Evolutionary conservation across 2,113 vertebrate species (phyloP).

Genomic region (Centropristis striata): DNA sequence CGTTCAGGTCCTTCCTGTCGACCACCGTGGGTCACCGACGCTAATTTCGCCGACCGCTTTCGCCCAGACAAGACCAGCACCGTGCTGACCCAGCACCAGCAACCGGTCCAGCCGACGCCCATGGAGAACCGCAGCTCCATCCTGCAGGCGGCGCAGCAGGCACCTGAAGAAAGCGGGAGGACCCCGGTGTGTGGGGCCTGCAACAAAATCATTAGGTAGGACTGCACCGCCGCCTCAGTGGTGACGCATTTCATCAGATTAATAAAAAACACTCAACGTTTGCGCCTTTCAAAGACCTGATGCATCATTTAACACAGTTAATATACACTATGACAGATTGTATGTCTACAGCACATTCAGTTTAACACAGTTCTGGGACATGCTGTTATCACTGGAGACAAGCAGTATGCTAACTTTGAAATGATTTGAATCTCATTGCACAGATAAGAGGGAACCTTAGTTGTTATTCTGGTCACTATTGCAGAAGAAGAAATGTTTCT

Average conservation of each 20-base stretch:
- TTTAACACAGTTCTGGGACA: slow-evolving; percentile 45
- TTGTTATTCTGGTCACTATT: slow-evolving; percentile 45
- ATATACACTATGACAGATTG: slow-evolving; percentile 25
- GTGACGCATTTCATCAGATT: slow-evolving; percentile 10
- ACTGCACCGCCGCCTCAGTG: rapidly evolving
- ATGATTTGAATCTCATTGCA: slow-evolving; percentile 42
- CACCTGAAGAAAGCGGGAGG: slow-evolving; percentile 83
- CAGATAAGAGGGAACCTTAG: slow-evolving; percentile 26
- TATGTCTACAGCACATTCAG: slow-evolving; percentile 41
- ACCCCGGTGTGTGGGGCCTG: slow-evolving; percentile 95
- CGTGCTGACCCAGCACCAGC: slow-evolving; percentile 94
- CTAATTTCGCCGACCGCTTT: slow-evolving; percentile 93
- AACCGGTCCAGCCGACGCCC: slow-evolving; percentile 92
- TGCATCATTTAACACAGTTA: slow-evolving; percentile 21
- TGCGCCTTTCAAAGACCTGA: slow-evolving; percentile 32
- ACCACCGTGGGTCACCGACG: slow-evolving; percentile 96
- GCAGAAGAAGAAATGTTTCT: slow-evolving; percentile 6
- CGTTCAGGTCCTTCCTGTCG: slow-evolving; percentile 84
- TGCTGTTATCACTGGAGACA: slow-evolving; percentile 40
- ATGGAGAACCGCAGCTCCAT: slow-evolving; percentile 98
- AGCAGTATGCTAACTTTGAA: slow-evolving; percentile 28
- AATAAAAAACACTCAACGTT: background rate
- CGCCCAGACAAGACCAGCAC: slow-evolving; percentile 96
- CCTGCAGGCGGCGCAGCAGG: slow-evolving; percentile 93
- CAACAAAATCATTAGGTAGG: slow-evolving; percentile 97